A percentile compares a stretch with the other conserved stretches of the same genome.
phyloP scores from a whole-genome alignment of 2,113 vertebrate genomes.

The Condylura cristata region DNA sequence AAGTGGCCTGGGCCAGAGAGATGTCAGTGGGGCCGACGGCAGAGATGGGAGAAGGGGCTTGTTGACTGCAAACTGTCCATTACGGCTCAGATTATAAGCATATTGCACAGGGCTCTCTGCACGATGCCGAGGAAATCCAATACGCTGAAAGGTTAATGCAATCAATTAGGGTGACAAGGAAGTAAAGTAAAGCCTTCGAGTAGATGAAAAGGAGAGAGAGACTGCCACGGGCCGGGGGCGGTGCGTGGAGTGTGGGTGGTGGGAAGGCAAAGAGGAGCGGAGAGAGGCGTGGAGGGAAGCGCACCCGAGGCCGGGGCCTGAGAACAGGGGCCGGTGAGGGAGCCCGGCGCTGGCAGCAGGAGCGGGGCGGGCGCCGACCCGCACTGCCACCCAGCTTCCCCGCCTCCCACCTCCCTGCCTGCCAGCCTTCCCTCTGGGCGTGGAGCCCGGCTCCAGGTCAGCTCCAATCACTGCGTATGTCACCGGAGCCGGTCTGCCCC shows the following conservation, averaged over 20 bases:
- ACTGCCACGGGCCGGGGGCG: neutral
- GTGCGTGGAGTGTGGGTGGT: neutral
- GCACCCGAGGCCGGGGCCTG: no score
- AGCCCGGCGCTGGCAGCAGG: slow-evolving; percentile 76
- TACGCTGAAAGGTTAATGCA: slow-evolving; percentile 99
- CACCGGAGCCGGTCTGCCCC: neutral
- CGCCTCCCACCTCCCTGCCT: neutral
- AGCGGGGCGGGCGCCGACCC: neutral
- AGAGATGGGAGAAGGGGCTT: slow-evolving; percentile 92
- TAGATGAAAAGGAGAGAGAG: slow-evolving; percentile 87
- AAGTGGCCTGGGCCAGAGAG: slow-evolving; percentile 74
- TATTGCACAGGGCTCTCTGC: slow-evolving; percentile 98
- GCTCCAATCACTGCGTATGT: slow-evolving; percentile 1
- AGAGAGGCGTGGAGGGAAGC: slow-evolving; percentile 78
- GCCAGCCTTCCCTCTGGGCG: neutral
- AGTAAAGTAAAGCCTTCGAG: slow-evolving; percentile 99
- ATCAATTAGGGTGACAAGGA: slow-evolving; percentile 99
- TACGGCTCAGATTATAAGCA: slow-evolving; percentile 99
- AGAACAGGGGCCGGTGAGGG: no score
- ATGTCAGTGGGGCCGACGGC: slow-evolving; percentile 84
- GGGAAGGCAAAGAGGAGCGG: slow-evolving; percentile 73
- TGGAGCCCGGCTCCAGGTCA: neutral
- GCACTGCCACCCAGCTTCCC: neutral
- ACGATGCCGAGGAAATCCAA: slow-evolving; percentile 99
- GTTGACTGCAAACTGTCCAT: slow-evolving; percentile 99